Conservation (phyloP, 2,888 invertebrate species). For the Apomyelois bistriatella region DNA sequence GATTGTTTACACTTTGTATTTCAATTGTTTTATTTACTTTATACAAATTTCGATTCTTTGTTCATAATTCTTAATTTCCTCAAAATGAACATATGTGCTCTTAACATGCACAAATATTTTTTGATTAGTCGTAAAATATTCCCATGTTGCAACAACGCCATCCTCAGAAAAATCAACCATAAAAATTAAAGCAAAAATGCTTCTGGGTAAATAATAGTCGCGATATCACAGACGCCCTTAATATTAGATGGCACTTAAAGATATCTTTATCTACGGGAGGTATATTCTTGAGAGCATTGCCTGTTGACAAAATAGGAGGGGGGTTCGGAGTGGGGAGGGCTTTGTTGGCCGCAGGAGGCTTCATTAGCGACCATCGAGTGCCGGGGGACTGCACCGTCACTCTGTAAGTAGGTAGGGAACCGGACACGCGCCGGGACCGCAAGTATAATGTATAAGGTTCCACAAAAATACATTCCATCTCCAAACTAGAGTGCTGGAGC, state of each 20-base stretch:
- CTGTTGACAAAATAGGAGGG: constrained; percentile 32
- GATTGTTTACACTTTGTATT: too few species aligned
- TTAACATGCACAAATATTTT: too few species aligned
- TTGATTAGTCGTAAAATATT: too few species aligned
- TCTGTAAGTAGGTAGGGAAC: constrained; percentile 28
- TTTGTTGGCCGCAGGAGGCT: constrained; percentile 58
- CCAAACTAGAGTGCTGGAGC: neutral
- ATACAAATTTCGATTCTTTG: too few species aligned
- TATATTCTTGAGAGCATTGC: constrained; percentile 35
- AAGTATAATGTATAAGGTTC: constrained; percentile 22
- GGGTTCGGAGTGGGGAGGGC: constrained; percentile 28
- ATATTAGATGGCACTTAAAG: constrained; percentile 21
- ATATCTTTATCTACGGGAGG: constrained; percentile 20
- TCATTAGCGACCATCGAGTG: constrained; percentile 53
- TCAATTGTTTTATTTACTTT: too few species aligned
- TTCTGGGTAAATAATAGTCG: constrained; percentile 12
- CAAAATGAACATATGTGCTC: too few species aligned
- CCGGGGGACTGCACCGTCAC: constrained; percentile 51
- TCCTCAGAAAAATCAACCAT: neutral
- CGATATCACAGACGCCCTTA: constrained; percentile 16
- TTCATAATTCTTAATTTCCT: too few species aligned
- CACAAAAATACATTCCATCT: constrained; percentile 18
- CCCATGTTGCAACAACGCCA: too few species aligned
- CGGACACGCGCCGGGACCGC: constrained; percentile 19
- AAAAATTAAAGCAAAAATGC: constrained; percentile 1